These are phyloP conservation scores for Pterobdella sp. DNA, from an alignment of 2,888 invertebrate species.

Conservation along the genomic window DNA sequence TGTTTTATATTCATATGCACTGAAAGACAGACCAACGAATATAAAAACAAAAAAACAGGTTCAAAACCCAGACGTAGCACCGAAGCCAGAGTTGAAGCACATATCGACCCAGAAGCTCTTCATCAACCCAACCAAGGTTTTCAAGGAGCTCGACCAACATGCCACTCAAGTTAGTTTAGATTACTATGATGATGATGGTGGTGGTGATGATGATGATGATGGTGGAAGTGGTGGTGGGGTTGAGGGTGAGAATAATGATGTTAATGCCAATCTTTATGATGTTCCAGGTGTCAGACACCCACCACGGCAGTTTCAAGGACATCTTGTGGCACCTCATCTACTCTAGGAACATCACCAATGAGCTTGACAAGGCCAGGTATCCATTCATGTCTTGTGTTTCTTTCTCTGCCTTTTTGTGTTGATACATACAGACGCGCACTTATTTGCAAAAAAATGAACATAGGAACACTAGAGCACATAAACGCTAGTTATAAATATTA, in stretches of 20 bases:
- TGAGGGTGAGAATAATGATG: neutral
- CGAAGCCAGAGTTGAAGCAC: conserved; percentile 42
- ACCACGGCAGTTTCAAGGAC: conserved; percentile 49
- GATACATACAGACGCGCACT: neutral
- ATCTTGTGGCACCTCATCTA: conserved; percentile 52
- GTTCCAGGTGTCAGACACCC: conserved; percentile 47
- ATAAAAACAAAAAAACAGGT: neutral
- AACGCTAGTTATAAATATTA: neutral
- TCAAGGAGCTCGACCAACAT: conserved; percentile 49
- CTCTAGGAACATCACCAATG: conserved; percentile 50
- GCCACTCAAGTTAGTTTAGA: conserved; percentile 46
- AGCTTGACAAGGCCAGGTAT: conserved; percentile 51
- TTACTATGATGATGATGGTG: neutral
- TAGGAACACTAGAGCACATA: neutral
- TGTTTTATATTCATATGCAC: neutral
- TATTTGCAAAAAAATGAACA: neutral
- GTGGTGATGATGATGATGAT: conserved; percentile 3
- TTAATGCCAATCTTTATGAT: neutral
- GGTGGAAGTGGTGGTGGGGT: neutral
- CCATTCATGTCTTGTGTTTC: neutral
- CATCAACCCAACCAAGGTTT: conserved; percentile 45
- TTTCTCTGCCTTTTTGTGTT: neutral
- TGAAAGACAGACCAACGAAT: conserved; percentile 30
- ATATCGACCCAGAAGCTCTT: conserved; percentile 44
- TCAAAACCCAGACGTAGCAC: conserved; percentile 40